Base-by-base conservation (phyloP, 1,140 invertebrate genomes). In the Drosophila biarmipes region DNA sequence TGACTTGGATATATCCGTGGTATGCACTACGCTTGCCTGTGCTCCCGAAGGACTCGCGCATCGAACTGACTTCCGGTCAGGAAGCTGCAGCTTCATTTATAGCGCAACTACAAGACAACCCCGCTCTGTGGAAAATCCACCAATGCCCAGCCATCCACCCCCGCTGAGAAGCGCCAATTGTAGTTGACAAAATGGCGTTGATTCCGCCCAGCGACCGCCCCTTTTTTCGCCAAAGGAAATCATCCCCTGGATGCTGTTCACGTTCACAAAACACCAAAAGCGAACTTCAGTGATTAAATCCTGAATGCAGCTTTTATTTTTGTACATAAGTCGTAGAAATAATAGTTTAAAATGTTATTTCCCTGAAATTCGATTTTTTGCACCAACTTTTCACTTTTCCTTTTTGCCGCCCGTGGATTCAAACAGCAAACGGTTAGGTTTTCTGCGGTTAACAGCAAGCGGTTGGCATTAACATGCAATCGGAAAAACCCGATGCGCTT, bases 11-110 rank as follows among this genome's bases (percentile, higher is more conserved):
- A 11, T 40, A 15, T 38, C 24, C 17, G 45, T 21, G 14, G 15
- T 49, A 34, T 34, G 43, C 34, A 38, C 31, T 40, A 12, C 17
- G 12, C 14, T 29, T 43, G n/a, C n/a, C 48, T 79, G 51, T 35
- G 46, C 75, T 48, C 58, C 31, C 17, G 21, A 76, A 73, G 82
- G 45, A 76, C 48, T 53, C 54, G 42, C 46, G 46, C 29, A 24
- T 35, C 54, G 29, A 61, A 89, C 78, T 87, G 82, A 79, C 17
- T 46, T 37, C 27, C 38, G 52, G 53, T 40, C 6, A 42, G 55
- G 66, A 79, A 54, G 49, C 49, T 69, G 59, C 79, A 80, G 84
- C 80, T 72, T 79, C 79, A 58, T 87, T 87, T 87, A 87, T 87
- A 89, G 31, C 48, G 1, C 8, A 27, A 37, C 12, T 8, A 14